These are phyloP conservation scores for Salvelinus sp. DNA, from an alignment of 2,113 vertebrate species.

Conservation along the genomic window DNA sequence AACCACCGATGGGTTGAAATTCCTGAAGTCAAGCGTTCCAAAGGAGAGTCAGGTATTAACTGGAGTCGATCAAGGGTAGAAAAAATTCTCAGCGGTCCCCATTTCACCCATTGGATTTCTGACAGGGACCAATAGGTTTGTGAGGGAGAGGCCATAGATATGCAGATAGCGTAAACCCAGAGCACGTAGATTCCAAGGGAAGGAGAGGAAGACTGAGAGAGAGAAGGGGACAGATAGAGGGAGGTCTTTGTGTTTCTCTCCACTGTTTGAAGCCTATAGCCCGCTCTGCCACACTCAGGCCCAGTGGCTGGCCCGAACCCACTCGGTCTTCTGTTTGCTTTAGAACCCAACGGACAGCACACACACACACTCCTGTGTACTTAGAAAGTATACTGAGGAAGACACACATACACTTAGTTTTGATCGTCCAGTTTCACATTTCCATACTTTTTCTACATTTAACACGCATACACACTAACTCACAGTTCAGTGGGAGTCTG, in stretches of 20 bases:
- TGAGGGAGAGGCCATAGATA: not conserved
- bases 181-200: not conserved
- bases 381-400: not conserved
- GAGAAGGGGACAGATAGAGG: not conserved
- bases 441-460: not conserved
- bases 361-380: not conserved
- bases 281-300: not conserved
- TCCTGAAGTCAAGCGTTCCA: not conserved
- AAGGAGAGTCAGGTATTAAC: not conserved
- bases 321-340: not conserved
- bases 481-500: slow-evolving; percentile 1
- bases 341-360: not conserved
- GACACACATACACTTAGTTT: not conserved
- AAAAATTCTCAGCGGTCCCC: not conserved
- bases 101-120: not conserved
- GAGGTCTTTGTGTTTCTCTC: not conserved
- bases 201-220: not conserved
- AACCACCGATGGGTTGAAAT: too few species aligned
- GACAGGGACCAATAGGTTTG: not conserved
- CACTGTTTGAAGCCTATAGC: not conserved
- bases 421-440: not conserved
- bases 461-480: slow-evolving; percentile 10
- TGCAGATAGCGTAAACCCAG: not conserved
- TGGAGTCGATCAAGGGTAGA: not conserved
- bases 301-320: not conserved